A percentile compares a stretch with the other conserved stretches of the same genome.
Evolutionary conservation across 2,888 invertebrate species (phyloP).

Genomic region (Eucera pruinosa): DNA sequence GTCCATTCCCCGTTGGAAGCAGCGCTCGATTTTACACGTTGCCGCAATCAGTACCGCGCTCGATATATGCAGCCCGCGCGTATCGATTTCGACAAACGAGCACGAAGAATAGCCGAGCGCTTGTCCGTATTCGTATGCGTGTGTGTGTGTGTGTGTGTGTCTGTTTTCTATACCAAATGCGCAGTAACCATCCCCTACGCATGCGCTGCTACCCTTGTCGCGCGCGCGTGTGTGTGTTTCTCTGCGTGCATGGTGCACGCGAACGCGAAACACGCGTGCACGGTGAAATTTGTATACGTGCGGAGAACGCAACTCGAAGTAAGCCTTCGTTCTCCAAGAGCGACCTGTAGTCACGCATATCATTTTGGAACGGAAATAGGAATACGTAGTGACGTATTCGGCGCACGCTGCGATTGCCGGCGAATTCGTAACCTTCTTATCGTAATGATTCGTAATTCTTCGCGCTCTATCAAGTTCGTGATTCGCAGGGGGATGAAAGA

Average conservation of each 20-base stretch:
- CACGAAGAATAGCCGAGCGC: conserved; percentile 56
- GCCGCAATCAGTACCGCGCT: conserved; percentile 57
- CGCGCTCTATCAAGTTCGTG: too few species aligned
- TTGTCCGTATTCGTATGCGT: not conserved
- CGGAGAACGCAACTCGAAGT: conserved; percentile 1
- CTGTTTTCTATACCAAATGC: conserved; percentile 51
- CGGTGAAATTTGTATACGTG: not conserved
- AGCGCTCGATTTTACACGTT: conserved; percentile 54
- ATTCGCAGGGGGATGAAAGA: too few species aligned
- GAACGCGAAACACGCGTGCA: not conserved
- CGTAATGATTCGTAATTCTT: too few species aligned
- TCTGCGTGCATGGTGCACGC: not conserved
- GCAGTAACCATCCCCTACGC: conserved; percentile 44
- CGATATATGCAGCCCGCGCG: conserved; percentile 58
- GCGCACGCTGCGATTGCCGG: conserved; percentile 64
- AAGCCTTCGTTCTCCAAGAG: too few species aligned
- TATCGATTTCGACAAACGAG: conserved; percentile 71
- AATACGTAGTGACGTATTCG: conserved; percentile 58
- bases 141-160: conserved; percentile 19
- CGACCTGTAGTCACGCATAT: conserved; percentile 36
- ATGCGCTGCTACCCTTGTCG: conserved; percentile 11
- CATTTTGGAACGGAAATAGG: conserved; percentile 65
- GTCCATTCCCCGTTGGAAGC: not conserved
- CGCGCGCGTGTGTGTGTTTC: not conserved
- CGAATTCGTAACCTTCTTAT: not conserved